Evolutionary conservation across 2,888 invertebrate species (phyloP).

Genomic region (Panzeria rudis): DNA sequence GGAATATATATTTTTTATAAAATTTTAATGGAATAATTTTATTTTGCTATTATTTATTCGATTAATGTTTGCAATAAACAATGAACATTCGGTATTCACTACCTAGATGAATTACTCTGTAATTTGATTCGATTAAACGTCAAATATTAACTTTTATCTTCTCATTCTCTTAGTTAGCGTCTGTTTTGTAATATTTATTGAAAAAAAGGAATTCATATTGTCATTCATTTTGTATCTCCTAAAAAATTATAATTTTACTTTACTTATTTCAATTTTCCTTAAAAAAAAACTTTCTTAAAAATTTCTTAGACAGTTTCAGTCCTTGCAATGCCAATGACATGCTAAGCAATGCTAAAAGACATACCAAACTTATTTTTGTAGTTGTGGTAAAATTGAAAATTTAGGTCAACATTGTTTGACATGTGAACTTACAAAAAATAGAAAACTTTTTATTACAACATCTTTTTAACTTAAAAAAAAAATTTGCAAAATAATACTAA

Average conservation of each 20-base stretch:
- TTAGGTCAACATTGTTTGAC: conserved; percentile 41
- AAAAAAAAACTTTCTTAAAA: background rate
- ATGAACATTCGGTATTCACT: no score
- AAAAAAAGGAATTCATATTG: background rate
- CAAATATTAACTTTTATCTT: background rate
- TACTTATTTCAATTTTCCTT: no score
- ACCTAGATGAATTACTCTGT: no score
- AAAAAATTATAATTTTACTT: background rate
- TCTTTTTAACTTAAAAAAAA: conserved; percentile 4
- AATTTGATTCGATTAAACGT: no score
- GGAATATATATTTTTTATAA: no score
- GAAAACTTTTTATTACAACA: background rate
- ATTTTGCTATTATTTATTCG: no score
- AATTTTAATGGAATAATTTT: no score
- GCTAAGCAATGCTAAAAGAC: background rate
- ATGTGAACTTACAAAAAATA: background rate
- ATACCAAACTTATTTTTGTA: background rate
- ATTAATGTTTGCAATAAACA: no score
- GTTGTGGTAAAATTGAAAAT: conserved; percentile 30
- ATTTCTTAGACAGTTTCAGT: conserved; percentile 6
- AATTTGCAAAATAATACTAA: background rate
- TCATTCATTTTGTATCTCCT: background rate
- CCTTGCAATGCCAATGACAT: conserved; percentile 6
- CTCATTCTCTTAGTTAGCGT: background rate
- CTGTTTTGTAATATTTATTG: background rate